Base-by-base conservation (phyloP, 2,888 invertebrate species). In the Drosophila mercatorum region DNA sequence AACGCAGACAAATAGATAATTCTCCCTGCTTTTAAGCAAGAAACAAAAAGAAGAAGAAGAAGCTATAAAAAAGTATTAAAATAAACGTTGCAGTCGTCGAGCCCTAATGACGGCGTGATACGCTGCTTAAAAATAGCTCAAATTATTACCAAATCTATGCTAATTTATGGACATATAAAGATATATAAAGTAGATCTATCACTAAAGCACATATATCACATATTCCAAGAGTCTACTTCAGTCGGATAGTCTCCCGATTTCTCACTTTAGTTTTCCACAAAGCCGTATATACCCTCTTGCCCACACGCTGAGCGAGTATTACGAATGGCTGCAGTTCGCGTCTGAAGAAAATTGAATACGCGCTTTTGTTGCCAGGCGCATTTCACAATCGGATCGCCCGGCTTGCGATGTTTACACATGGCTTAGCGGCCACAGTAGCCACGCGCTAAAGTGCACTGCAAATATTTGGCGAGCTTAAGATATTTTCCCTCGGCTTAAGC, bases 361-460 rank as follows among this genome's bases (percentile, higher is more conserved):
- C 10, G 1, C 17, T 17, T n/a, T 34, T 51, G 74, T 70, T 70
- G 70, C 76, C 55, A 65, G 44, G 58, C 70, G 38, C 55, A 58
- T 51, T 59, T 70, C 58, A 46, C 52, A 75, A 55, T 64, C 53
- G 26, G 56, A 49, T 55, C 43, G 31, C 61, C 46, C 61, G 38
- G 5, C 46, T 41, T 36, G 67, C 36, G 36, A 5, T 56, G 49
- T 56, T 68, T 60, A 10, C 59, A 31, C 56, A 57, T 14, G 28
- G 10, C 38, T 49, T 12, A 31, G 14, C 26, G 14, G 8, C 17
- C 11, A 71, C 55, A 61, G 69, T 68, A 28, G 17, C 14, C 17
- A 11, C 56, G 28, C 44, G 51, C 28, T 70, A 55, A 41, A 31
- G 31, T 34, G 43, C 28, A 67, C 65, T 8, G 12, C 12, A 44